These are phyloP conservation scores for Hybos culiciformis DNA, from an alignment of 2,888 invertebrate genomes.

Conservation along the genomic window DNA sequence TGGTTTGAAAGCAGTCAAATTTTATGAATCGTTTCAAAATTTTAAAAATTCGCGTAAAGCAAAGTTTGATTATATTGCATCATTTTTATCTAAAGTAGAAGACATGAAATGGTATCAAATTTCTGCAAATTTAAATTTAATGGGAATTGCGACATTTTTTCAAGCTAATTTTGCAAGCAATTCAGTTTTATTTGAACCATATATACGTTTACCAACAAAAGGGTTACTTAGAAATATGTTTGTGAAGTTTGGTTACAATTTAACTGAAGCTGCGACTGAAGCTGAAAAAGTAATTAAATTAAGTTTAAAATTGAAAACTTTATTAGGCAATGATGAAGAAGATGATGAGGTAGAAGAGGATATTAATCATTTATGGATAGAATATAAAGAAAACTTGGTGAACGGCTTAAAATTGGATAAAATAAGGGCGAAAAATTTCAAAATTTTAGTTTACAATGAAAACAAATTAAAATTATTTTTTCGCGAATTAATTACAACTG, in stretches of 20 bases:
- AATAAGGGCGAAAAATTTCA: neutral
- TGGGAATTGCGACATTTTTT: neutral
- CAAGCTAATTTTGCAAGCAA: neutral
- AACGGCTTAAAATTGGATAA: neutral
- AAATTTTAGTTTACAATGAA: neutral
- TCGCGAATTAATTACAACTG: neutral
- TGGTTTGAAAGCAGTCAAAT: neutral
- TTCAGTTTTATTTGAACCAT: neutral
- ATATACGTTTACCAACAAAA: no score
- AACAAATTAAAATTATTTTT: neutral
- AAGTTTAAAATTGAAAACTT: neutral
- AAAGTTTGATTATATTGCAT: no score
- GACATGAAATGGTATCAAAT: neutral
- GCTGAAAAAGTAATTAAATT: neutral
- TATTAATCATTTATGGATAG: neutral
- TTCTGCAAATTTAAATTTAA: neutral
- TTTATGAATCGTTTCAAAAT: conserved; percentile 1
- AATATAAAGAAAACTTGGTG: neutral
- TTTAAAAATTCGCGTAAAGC: no score
- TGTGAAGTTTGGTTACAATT: no score
- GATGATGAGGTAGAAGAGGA: no score
- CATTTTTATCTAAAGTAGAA: no score
- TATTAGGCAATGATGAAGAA: neutral
- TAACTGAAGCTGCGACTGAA: no score
- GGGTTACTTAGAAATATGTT: no score